These are phyloP conservation scores for Monopis laevigella DNA, from an alignment of 2,888 invertebrate species.

Conservation along the genomic window DNA sequence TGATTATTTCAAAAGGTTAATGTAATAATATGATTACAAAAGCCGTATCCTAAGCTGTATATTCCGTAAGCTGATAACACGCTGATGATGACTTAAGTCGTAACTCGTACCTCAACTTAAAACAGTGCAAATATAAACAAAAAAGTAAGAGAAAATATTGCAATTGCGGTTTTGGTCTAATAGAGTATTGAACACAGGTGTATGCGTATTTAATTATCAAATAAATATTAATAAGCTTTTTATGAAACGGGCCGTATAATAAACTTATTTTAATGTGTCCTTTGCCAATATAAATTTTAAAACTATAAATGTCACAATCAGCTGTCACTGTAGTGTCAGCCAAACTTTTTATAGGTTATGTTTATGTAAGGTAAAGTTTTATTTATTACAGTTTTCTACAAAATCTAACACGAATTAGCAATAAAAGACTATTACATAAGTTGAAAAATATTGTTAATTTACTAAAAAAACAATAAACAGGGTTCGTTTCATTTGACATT, in stretches of 20 bases:
- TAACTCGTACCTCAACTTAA: too few relatives aligned
- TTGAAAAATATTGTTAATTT: background rate
- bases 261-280: background rate
- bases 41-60: too few relatives aligned
- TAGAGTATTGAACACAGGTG: too few relatives aligned
- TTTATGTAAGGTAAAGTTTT: conserved; percentile 6
- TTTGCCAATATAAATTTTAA: background rate
- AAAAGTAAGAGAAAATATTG: too few relatives aligned
- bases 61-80: too few relatives aligned
- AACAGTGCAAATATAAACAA: too few relatives aligned
- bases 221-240: background rate
- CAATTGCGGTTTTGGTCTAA: too few relatives aligned
- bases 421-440: background rate
- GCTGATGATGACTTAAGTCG: too few relatives aligned
- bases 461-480: background rate
- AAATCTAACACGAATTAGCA: background rate
- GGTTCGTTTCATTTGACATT: conserved; percentile 2
- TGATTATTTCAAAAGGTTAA: background rate
- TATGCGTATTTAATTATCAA: background rate
- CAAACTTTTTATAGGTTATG: conserved; percentile 11
- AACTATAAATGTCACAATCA: conserved; percentile 5
- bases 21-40: background rate
- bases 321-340: background rate
- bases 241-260: too few relatives aligned
- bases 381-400: conserved; percentile 6